A percentile compares a stretch with the other conserved stretches of the same genome.
Conservation (phyloP, 2,888 invertebrate species). For the Acanthococcus lagerstroemiae region DNA sequence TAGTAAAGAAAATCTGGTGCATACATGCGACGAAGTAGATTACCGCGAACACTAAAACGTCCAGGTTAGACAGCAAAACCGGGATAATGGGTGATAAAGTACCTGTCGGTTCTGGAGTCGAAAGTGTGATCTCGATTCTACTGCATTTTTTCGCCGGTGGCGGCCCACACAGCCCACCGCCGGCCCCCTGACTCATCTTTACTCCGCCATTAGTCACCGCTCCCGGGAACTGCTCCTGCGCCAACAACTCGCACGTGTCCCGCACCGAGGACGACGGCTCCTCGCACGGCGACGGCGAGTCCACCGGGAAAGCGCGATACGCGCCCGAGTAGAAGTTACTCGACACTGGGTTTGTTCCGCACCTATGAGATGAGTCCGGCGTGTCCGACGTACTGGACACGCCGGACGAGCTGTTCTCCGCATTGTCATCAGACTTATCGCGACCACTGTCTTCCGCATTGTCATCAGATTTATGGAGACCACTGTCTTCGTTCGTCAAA, state of each 20-base stretch:
- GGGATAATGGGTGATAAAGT: neutral
- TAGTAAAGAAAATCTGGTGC: constrained; percentile 14
- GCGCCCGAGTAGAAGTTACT: neutral
- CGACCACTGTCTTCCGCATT: neutral
- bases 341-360: neutral
- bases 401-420: constrained; percentile 15
- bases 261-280: neutral
- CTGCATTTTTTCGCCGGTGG: neutral
- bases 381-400: constrained; percentile 22
- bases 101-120: constrained; percentile 25
- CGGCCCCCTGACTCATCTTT: neutral
- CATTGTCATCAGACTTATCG: neutral
- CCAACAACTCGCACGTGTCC: neutral
- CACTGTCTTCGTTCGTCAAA: neutral
- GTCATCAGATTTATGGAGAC: neutral
- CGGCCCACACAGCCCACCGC: neutral
- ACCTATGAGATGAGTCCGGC: constrained; percentile 35
- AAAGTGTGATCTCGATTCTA: constrained; percentile 10
- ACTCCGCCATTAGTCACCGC: neutral
- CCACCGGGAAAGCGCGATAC: neutral
- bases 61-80: constrained; percentile 3
- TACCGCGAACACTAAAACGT: constrained; percentile 2
- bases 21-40: constrained; percentile 14
- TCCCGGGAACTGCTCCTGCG: neutral
- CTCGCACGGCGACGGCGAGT: neutral